Evolutionary conservation across 2,888 invertebrate genomes (phyloP).

Genomic region (Candidula unifasciata): DNA sequence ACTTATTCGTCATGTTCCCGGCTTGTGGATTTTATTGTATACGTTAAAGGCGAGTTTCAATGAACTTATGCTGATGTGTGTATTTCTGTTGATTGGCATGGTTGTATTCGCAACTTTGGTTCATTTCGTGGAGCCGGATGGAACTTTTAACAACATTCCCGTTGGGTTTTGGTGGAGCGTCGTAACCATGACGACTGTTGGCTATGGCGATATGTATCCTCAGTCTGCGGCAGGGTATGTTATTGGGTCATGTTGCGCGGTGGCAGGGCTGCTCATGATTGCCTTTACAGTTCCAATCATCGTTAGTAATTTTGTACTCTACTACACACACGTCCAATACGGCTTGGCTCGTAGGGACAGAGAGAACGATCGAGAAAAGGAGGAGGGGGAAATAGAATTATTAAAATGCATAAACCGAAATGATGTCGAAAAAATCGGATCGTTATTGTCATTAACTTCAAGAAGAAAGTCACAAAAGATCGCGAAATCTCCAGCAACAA

Average conservation of each 20-base stretch:
- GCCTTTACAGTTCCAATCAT: slow-evolving; percentile 75
- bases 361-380: slow-evolving; percentile 49
- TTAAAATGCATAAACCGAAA: neutral
- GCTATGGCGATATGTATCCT: slow-evolving; percentile 75
- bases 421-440: slow-evolving; percentile 29
- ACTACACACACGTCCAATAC: slow-evolving; percentile 75
- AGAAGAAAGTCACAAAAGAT: neutral
- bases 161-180: slow-evolving; percentile 76
- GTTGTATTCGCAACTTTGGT: slow-evolving; percentile 75
- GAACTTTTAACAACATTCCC: slow-evolving; percentile 74
- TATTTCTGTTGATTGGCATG: slow-evolving; percentile 75
- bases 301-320: slow-evolving; percentile 76
- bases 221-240: slow-evolving; percentile 70
- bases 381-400: slow-evolving; percentile 44
- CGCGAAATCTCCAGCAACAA: neutral
- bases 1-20: slow-evolving; percentile 73
- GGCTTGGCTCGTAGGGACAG: slow-evolving; percentile 61
- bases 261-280: slow-evolving; percentile 74
- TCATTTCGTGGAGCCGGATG: slow-evolving; percentile 72
- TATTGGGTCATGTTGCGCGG: slow-evolving; percentile 73
- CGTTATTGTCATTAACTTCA: neutral
- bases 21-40: slow-evolving; percentile 74
- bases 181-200: slow-evolving; percentile 76
- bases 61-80: slow-evolving; percentile 74
- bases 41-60: slow-evolving; percentile 76